Percentiles rank a stretch among this genome's conserved stretches.
phyloP scores from a whole-genome alignment of 2,797 vertebrate genomes.

The Girardinus metallicus region DNA sequence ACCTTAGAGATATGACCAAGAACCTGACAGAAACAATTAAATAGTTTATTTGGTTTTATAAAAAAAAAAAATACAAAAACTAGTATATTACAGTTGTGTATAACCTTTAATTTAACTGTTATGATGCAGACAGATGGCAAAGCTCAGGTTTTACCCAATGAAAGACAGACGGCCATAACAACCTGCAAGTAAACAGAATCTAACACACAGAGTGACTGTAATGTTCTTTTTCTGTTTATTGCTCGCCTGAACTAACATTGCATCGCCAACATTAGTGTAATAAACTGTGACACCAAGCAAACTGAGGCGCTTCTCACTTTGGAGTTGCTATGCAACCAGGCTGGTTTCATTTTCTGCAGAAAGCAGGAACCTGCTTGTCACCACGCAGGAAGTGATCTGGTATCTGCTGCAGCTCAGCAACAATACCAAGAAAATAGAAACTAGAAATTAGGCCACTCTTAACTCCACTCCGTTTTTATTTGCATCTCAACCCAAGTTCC shows the following conservation, averaged over 20 bases:
- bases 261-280: not conserved
- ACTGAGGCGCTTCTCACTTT: not conserved
- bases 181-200: not conserved
- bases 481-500: not conserved
- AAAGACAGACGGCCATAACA: not conserved
- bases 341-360: constrained; percentile 49
- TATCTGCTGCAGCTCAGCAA: constrained; percentile 2
- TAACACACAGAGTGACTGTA: not conserved
- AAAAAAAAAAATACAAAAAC: not conserved
- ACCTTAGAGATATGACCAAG: not conserved
- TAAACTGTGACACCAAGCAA: not conserved
- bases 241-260: not conserved
- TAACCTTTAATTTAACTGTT: not conserved
- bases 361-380: constrained; percentile 39
- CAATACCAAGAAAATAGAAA: no score
- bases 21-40: not conserved
- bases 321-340: constrained; percentile 3
- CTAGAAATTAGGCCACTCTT: not conserved
- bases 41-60: not conserved
- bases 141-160: not conserved
- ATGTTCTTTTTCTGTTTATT: not conserved
- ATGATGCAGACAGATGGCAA: not conserved
- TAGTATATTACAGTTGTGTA: not conserved
- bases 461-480: not conserved
- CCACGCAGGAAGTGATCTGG: constrained; percentile 47